Base-by-base conservation (phyloP, 2,888 invertebrate species). In the Dynastes hyllus region DNA sequence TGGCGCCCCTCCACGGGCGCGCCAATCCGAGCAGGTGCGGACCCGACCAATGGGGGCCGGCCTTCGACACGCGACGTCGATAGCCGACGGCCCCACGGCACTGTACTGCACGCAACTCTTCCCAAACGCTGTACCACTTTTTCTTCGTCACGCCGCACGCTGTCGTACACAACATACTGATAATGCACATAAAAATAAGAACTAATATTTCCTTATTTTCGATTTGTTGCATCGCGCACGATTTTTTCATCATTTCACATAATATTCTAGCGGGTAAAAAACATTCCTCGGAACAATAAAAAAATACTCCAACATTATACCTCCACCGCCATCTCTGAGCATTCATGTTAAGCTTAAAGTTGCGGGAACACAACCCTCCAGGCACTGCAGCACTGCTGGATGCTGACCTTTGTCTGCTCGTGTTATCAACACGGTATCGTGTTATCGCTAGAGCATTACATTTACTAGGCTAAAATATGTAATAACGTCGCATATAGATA, bases 11-110 rank as follows among this genome's bases (percentile, higher is more conserved):
- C 88, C 88, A 89, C 87, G 85, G 83, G 84, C 86, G 86, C 87
- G 88, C 88, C 88, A 88, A 87, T 88, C 88, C 87, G 88, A 87
- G 89, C 89, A 92, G 91, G 91, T 91, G 91, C 89, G 90, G 90
- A 81, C 83, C 85, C 85, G 84, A 85, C 88, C 89, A 89, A 89
- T 89, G 89, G 90, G 88, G 89, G 89, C 78, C 81, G 89, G 88
- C 87, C 88, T 82, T 83, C 81, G 83, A 81, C 84, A 83, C 80
- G 83, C 82, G 82, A 80, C 83, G 83, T 83, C 82, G 83, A 83
- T 82, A 78, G 66, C 75, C 78, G 66, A 77, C 78, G 69, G 69
- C 79, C 83, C 82, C 80, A 76, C 80, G 81, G 81, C 81, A 82
- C 82, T 79, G 79, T 78, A 81, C 82, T 80, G 81, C 80, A 80